A percentile compares a stretch with the other conserved stretches of the same genome.
Evolutionary conservation across 2,797 vertebrate genomes (phyloP).

Genomic region (Oreochromis mossambicus): DNA sequence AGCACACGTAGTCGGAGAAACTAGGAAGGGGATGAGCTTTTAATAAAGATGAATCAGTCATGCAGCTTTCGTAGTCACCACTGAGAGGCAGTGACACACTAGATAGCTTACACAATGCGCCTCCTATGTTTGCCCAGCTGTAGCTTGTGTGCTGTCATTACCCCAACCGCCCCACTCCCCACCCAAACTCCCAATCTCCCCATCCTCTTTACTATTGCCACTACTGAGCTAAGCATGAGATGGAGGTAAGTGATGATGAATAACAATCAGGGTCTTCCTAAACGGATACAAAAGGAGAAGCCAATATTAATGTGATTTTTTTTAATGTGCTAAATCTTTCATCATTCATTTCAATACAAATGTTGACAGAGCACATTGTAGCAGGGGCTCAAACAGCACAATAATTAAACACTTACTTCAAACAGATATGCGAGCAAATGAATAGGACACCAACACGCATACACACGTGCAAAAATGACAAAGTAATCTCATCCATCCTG

Average conservation of each 20-base stretch:
- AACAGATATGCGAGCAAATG: slow-evolving; percentile 39
- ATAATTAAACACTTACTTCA: slow-evolving; percentile 51
- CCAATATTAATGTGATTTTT: slow-evolving; percentile 22
- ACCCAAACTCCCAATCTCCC: neutral
- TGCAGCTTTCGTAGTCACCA: neutral
- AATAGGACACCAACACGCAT: neutral
- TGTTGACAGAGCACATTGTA: slow-evolving; percentile 23
- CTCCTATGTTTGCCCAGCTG: slow-evolving; percentile 39
- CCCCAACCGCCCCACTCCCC: neutral
- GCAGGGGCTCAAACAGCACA: slow-evolving; percentile 14
- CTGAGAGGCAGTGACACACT: slow-evolving; percentile 41
- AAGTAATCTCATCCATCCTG: slow-evolving; percentile 44
- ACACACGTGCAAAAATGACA: neutral
- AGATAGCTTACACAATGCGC: neutral
- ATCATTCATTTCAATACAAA: slow-evolving; percentile 26
- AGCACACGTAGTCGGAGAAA: neutral
- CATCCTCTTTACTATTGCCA: slow-evolving; percentile 15
- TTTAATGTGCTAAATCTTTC: slow-evolving; percentile 10
- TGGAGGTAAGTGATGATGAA: slow-evolving; percentile 27
- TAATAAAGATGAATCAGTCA: neutral
- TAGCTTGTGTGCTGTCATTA: slow-evolving; percentile 17
- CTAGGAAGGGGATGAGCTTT: neutral
- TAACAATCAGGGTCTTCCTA: slow-evolving; percentile 28
- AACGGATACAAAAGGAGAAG: slow-evolving; percentile 10
- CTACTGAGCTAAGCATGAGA: slow-evolving; percentile 13